These are phyloP conservation scores for Nephrotoma appendiculata DNA, from an alignment of 2,888 invertebrate genomes.

Conservation along the genomic window DNA sequence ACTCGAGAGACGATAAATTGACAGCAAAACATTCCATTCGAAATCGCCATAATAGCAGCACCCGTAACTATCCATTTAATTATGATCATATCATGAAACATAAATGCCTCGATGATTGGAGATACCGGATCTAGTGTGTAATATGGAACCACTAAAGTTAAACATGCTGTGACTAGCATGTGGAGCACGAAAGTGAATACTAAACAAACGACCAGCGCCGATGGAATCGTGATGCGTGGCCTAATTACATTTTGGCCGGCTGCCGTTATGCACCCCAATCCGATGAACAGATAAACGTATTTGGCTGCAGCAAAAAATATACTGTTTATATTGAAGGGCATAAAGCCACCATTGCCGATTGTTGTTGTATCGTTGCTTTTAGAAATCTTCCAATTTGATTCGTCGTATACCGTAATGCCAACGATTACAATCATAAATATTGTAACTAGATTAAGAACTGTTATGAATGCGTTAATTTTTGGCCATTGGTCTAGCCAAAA, in stretches of 20 bases:
- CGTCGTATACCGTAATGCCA: not conserved
- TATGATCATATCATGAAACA: not conserved
- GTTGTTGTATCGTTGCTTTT: not conserved
- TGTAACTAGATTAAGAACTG: not conserved
- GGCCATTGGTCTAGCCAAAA: not conserved
- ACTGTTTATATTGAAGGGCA: not conserved
- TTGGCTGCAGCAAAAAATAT: not conserved
- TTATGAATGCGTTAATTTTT: not conserved
- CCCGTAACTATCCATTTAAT: not conserved
- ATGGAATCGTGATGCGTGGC: not conserved
- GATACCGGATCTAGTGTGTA: not conserved
- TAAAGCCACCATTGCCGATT: not conserved
- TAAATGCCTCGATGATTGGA: not conserved
- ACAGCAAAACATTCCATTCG: not conserved
- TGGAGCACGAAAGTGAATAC: not conserved
- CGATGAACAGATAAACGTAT: not conserved
- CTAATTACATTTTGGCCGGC: not conserved
- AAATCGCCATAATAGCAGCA: not conserved
- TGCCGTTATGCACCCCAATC: not conserved
- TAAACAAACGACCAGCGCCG: not conserved
- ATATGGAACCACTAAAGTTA: not conserved
- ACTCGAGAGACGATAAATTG: not conserved
- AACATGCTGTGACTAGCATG: not conserved
- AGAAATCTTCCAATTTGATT: not conserved
- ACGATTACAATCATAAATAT: not conserved